These are phyloP conservation scores for Aspiorhynchus laticeps DNA, from an alignment of 2,113 vertebrate genomes.

Conservation along the genomic window DNA sequence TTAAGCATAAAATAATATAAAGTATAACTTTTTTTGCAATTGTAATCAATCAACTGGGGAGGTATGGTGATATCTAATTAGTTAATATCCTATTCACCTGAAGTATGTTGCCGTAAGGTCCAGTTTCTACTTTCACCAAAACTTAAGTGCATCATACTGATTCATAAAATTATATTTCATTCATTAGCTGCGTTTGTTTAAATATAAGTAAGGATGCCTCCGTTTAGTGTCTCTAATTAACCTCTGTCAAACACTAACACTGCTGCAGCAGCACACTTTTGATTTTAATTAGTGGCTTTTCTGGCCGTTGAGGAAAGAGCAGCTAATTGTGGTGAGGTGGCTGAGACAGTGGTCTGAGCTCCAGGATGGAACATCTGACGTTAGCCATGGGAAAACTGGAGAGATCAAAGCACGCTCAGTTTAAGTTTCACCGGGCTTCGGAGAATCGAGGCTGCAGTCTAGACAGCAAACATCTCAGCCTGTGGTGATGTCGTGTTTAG, in stretches of 20 bases:
- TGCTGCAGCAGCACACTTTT: conserved; percentile 44
- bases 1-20: too few species aligned
- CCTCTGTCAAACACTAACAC: conserved; percentile 47
- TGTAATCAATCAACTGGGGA: too few species aligned
- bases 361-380: conserved; percentile 54
- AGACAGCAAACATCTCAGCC: conserved; percentile 47
- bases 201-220: conserved; percentile 13
- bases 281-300: conserved; percentile 52
- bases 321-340: conserved; percentile 56
- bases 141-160: not conserved
- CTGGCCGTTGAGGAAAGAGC: conserved; percentile 47
- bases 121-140: too few species aligned
- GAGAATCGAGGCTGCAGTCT: conserved; percentile 46
- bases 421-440: conserved; percentile 19
- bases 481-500: conserved; percentile 46
- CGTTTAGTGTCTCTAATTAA: conserved; percentile 51
- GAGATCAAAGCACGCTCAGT: conserved; percentile 44
- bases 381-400: conserved; percentile 52
- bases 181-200: conserved; percentile 17
- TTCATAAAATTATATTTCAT: not conserved
- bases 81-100: too few species aligned
- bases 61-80: too few species aligned
- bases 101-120: too few species aligned
- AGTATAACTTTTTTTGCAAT: too few species aligned
- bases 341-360: conserved; percentile 42